These are phyloP conservation scores for Batillaria attramentaria DNA, from an alignment of 1,140 invertebrate species.

Conservation along the genomic window DNA sequence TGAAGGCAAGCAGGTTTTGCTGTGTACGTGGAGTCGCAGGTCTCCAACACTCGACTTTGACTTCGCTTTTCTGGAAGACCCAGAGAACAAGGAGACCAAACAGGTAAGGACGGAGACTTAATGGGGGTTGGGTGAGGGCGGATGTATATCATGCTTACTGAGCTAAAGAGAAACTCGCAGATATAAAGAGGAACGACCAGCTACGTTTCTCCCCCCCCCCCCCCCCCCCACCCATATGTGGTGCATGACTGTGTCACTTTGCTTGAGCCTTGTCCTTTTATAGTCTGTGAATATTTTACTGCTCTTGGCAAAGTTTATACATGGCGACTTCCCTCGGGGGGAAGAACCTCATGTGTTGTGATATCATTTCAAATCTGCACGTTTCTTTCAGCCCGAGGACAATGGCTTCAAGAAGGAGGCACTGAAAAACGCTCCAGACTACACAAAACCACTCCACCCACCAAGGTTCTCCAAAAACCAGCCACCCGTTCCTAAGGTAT, in stretches of 20 bases:
- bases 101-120: constrained; percentile 27
- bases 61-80: constrained; percentile 42
- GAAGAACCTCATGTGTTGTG: too few relatives aligned
- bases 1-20: constrained; percentile 64
- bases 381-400: constrained; percentile 10
- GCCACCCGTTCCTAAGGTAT: constrained; percentile 36
- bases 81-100: constrained; percentile 14
- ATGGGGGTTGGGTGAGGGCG: too few relatives aligned
- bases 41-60: constrained; percentile 44
- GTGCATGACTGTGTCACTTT: too few relatives aligned
- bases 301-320: too few relatives aligned
- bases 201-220: too few relatives aligned
- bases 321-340: too few relatives aligned
- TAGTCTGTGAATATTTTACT: too few relatives aligned
- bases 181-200: too few relatives aligned
- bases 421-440: constrained; percentile 41
- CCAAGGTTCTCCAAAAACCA: constrained; percentile 50
- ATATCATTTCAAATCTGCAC: neutral
- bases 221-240: too few relatives aligned
- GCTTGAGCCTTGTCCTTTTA: too few relatives aligned
- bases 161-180: too few relatives aligned
- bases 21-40: constrained; percentile 62
- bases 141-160: too few relatives aligned
- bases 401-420: constrained; percentile 23
- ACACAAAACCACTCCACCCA: constrained; percentile 52